Evolutionary conservation across 2,888 invertebrate genomes (phyloP).

Genomic region (Chironomus tentans): DNA sequence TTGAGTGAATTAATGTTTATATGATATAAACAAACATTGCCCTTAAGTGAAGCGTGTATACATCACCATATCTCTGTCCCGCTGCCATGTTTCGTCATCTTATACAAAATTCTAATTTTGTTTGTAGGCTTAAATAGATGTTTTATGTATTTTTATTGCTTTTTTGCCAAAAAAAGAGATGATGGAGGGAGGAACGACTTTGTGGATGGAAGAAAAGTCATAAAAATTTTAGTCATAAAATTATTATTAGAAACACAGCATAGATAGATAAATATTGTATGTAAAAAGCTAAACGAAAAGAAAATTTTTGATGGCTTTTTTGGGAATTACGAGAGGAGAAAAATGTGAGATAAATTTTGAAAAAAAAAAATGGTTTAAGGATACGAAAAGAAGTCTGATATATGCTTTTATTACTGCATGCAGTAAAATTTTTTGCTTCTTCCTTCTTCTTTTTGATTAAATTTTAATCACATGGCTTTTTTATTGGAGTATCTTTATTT

Average conservation of each 20-base stretch:
- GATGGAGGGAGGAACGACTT: not conserved
- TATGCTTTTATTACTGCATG: not conserved
- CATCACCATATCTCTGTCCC: not conserved
- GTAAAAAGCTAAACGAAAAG: not conserved
- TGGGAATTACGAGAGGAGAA: not conserved
- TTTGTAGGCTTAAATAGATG: conserved; percentile 5
- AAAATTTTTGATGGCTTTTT: conserved; percentile 20
- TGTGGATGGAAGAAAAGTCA: not conserved
- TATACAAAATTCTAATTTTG: conserved; percentile 18
- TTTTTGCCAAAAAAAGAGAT: not conserved
- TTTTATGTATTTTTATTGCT: not conserved
- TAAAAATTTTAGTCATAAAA: conserved; percentile 19
- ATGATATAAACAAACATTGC: conserved; percentile 16
- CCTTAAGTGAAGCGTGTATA: not conserved
- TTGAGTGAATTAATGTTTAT: not conserved
- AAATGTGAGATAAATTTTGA: conserved; percentile 10
- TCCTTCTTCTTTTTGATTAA: not conserved
- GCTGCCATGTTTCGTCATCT: conserved; percentile 12
- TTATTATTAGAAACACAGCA: conserved; percentile 13
- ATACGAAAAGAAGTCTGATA: not conserved
- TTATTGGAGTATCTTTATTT: not conserved
- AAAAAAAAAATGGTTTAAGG: not conserved
- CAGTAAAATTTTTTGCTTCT: not conserved
- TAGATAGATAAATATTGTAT: conserved; percentile 8
- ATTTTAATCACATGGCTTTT: not conserved